Evolutionary conservation across 2,113 vertebrate genomes (phyloP), one percentile per base, ranked within the genome.

Genomic region (Sialia sialis): DNA sequence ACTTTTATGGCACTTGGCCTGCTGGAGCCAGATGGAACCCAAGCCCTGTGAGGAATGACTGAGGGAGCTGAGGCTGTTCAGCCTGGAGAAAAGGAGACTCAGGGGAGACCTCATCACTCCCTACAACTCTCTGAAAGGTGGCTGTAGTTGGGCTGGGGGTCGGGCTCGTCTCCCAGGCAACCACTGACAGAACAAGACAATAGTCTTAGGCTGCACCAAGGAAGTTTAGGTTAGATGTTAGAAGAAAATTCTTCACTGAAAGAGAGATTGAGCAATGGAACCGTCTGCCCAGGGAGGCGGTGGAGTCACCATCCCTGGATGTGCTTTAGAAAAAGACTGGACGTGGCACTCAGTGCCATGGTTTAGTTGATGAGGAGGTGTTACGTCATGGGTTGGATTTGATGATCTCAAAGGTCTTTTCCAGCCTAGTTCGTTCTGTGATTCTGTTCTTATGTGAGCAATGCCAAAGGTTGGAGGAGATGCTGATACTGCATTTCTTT

Each of bases 341-440:
- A 36, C 0, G 2, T 32, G 39, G 26, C 39, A 25, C 39, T 36
- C 19, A 16, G 32, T 8, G 38, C 18, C 6, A 1, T 15, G 49
- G 20, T 19, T 44, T 30, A 1, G 32, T 7, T 36, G 39, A 25
- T 36, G 60, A 44, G 60, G 39, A 16, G 39, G 25, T 19, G 25
- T 23, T 20, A 4, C 23, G 30, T 52, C 15, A 19, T 1, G 7
- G n/a, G 16, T 9, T 30, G 39, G 21, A 12, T 62, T 13, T 5
- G 39, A 30, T 44, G 39, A 25, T 55, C 49, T 66, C 49, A 30
- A 25, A 55, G n/a, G 4, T 38, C 39, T 55, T 43, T 38, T 46
- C 62, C 62, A 67, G 0, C 16, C 26, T 5, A 1, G 26, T 12
- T 46, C 27, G 12, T 44, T 11, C 19, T 56, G 17, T 21, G 38